Percentiles rank a stretch among this genome's conserved stretches.
Evolutionary conservation across 2,113 vertebrate genomes (phyloP).

Genomic region (Solenodon paradoxus): DNA sequence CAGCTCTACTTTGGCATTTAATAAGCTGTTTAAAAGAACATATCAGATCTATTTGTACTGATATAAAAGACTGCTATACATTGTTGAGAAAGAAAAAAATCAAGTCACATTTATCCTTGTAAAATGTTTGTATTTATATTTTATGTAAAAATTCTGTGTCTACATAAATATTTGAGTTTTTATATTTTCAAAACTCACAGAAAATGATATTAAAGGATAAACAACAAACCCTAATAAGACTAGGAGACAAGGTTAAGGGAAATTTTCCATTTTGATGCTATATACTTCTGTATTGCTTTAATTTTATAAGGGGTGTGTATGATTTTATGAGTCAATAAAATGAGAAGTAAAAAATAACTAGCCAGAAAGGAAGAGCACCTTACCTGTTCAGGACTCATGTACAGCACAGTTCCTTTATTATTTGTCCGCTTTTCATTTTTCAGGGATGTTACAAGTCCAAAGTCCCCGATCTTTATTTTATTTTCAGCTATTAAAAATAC

Average conservation of each 20-base stretch:
- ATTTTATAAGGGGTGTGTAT: neutral
- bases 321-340: neutral
- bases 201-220: neutral
- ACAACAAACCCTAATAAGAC: neutral
- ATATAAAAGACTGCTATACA: neutral
- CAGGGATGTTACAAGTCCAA: constrained; percentile 87
- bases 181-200: neutral
- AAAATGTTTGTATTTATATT: neutral
- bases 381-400: constrained; percentile 87
- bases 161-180: neutral
- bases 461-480: constrained; percentile 92
- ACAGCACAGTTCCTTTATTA: constrained; percentile 62
- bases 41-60: neutral
- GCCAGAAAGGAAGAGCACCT: neutral
- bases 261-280: neutral
- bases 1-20: neutral
- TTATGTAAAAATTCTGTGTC: neutral
- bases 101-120: neutral
- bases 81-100: neutral
- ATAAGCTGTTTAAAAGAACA: neutral
- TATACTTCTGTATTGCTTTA: neutral
- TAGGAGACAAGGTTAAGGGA: neutral
- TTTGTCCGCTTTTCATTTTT: constrained; percentile 74
- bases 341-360: neutral
- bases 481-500: constrained; percentile 86